Evolutionary conservation across 1,140 invertebrate genomes (phyloP), one percentile per base, ranked within the genome.

Genomic region (Cydia fagiglandana): DNA sequence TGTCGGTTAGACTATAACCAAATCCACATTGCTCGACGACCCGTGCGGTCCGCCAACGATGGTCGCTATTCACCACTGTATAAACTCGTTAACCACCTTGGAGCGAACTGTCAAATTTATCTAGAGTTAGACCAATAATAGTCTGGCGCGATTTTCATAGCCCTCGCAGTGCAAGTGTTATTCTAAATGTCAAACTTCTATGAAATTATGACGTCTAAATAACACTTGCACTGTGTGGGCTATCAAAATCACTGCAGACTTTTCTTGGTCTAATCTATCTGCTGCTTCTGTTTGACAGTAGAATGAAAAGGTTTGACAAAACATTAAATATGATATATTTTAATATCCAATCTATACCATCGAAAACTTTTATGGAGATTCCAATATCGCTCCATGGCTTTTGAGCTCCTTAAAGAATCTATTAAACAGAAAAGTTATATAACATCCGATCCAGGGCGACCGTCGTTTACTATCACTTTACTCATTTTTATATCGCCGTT

Each of bases 401-500:
- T 64, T 50, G 73, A 80, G 66, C 79, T 81, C 70, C 75, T 83
- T 80, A 80, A 79, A 82, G 75, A 82, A 80, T 84, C 81, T 84
- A 82, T 84, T 84, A 81, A 79, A 79, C 56, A 77, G 66, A 75
- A 73, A 81, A 84, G 81, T 86, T 84, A 83, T 24, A 24, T 83
- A 82, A 84, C 78, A 83, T 80, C 75, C 76, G 79, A 82, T 80
- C 74, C 78, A 70, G 53, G 78, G 75, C 77, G 79, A 24, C 45
- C 47, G 77, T 81, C 85, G 83, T 87, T 88, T 87, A 87, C 83
- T 87, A 86, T 88, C 86, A 87, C 85, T 88, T 85, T 86, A 86
- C 83, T 87, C 85, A 88, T 87, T 88, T 88, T 88, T 88, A 88
- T 87, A 84, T 81, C 80, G 81, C 83, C 81, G 82, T 86, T 86